phyloP scores from a whole-genome alignment of 2,113 vertebrate genomes.

The Planiliza haematocheilus region DNA sequence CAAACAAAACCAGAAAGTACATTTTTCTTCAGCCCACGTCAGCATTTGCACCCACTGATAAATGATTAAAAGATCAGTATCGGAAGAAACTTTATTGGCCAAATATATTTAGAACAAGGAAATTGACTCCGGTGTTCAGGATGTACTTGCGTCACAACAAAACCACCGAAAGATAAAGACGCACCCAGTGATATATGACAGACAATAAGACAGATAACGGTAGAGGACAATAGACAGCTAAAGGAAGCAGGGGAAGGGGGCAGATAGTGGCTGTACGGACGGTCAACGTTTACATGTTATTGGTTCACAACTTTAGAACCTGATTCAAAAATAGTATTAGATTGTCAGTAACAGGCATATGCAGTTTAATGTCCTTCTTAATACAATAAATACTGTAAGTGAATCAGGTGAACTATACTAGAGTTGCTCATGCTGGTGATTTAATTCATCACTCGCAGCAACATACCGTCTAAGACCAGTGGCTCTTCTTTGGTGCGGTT shows the following conservation, averaged over 20 bases:
- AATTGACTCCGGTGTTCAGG: constrained; percentile 13
- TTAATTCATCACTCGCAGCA: constrained; percentile 2
- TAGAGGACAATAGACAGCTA: neutral
- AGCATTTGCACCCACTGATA: neutral
- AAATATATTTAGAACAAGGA: constrained; percentile 13
- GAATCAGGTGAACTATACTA: neutral
- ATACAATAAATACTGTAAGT: too few relatives aligned
- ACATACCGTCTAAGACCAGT: neutral
- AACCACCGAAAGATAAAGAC: constrained; percentile 13
- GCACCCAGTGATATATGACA: neutral
- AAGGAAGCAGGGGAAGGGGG: neutral
- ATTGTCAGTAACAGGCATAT: too few relatives aligned
- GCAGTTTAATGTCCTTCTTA: too few relatives aligned
- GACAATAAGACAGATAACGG: neutral
- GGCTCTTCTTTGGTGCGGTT: constrained; percentile 4
- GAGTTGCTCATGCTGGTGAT: too few relatives aligned
- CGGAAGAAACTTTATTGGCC: constrained; percentile 14
- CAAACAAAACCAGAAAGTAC: too few relatives aligned
- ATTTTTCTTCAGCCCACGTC: neutral
- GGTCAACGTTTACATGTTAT: too few relatives aligned
- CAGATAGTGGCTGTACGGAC: too few relatives aligned
- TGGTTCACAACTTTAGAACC: too few relatives aligned
- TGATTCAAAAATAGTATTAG: too few relatives aligned
- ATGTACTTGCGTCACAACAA: neutral
- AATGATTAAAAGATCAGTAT: constrained; percentile 50